phyloP scores from a whole-genome alignment of 1,140 invertebrate genomes.

The Zelostemma sp. region DNA sequence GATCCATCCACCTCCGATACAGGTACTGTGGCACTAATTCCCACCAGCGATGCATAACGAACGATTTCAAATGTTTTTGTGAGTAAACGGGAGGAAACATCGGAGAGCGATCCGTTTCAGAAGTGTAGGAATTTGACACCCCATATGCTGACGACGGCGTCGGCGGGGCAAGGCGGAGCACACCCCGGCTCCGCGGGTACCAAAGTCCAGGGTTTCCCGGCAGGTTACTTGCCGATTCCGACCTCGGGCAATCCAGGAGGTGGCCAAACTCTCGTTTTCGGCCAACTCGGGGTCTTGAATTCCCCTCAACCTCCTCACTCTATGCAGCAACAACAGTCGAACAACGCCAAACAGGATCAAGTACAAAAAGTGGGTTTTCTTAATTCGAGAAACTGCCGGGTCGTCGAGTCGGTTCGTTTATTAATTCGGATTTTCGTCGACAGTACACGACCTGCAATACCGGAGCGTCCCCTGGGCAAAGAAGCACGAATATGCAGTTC shows the following conservation, averaged over 20 bases:
- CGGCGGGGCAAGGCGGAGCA: slow-evolving; percentile 74
- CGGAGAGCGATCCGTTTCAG: too few species aligned
- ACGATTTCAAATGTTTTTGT: too few species aligned
- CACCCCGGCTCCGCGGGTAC: slow-evolving; percentile 76
- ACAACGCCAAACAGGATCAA: slow-evolving; percentile 62
- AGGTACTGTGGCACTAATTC: too few species aligned
- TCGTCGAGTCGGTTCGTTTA: too few species aligned
- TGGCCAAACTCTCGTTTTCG: slow-evolving; percentile 84
- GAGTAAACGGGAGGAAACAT: too few species aligned
- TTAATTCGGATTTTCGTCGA: too few species aligned
- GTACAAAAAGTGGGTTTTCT: slow-evolving; percentile 65
- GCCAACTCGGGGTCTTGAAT: slow-evolving; percentile 80
- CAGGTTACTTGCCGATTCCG: slow-evolving; percentile 77
- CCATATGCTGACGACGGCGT: slow-evolving; percentile 82
- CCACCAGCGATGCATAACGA: too few species aligned
- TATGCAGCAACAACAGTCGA: slow-evolving; percentile 64
- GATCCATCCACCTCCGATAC: too few species aligned
- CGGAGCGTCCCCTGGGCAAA: slow-evolving; percentile 73
- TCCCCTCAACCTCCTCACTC: slow-evolving; percentile 74
- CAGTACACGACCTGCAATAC: slow-evolving; percentile 75
- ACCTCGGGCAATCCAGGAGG: slow-evolving; percentile 82
- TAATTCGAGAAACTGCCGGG: too few species aligned
- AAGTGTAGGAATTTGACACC: slow-evolving; percentile 78
- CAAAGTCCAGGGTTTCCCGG: slow-evolving; percentile 70
- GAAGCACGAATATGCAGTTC: slow-evolving; percentile 72